Evolutionary conservation across 2,797 vertebrate genomes (phyloP), one percentile per base, ranked within the genome.

Genomic region (Gambelia wislizenii): DNA sequence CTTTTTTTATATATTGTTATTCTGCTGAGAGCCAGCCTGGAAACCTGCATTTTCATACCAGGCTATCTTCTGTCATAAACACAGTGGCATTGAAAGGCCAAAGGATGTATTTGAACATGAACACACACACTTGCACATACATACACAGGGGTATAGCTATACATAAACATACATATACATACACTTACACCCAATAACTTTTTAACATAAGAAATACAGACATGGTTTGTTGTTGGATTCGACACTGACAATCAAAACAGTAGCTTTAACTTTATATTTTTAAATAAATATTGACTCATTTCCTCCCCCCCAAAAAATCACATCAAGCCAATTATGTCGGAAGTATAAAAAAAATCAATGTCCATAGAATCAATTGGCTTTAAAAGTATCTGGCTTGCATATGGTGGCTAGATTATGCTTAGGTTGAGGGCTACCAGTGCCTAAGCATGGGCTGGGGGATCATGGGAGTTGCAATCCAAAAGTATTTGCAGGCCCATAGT

Each of bases 31-130:
- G 89, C 39, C 16, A 67, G 42, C 64, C 90, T 74, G 27, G 81
- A 93, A 89, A 64, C 36, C 22, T 81, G 84, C 56, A 90, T 93
- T 91, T 91, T 67, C 92, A 90, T 88, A 89, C 87, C 72, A 92
- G 93, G 85, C 83, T 89, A 86, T 76, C 44, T 39, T 87, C 91
- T 85, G 84, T 96, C 91, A 94, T 91, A 94, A 94, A 94, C 92
- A 89, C 69, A 49, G 80, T 78, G 72, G 64, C 13, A 20, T 77
- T 75, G 82, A 94, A 94, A 91, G 59, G 30, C 86, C 81, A 2
- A 44, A 44, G 72, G 61, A 93, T 80, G 47, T 22, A 47, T 49
- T 47, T 70, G 69, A 92, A 87, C 1, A 30, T 20, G 89, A 44
- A 33, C 33, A 74, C 52, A 74, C 54, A 76, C 8, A 30, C 52